Conservation (phyloP, 37 sponge, comb jelly and placozoan genomes). For the Agelas oroides region DNA sequence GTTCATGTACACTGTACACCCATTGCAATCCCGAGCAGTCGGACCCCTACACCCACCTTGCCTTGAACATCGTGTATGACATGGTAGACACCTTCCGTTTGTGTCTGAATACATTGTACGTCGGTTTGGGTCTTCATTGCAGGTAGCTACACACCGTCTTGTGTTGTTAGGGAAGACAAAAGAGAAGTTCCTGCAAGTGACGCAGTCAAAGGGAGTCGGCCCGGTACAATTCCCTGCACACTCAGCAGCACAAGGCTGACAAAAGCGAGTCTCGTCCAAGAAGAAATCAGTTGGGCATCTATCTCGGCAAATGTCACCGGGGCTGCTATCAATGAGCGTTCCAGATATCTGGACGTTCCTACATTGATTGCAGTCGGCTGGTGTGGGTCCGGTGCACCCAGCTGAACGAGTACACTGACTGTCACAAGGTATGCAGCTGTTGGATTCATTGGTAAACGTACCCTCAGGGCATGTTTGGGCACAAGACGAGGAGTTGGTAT, state of each 20-base stretch:
- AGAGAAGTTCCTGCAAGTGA: slow-evolving; percentile 22
- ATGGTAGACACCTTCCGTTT: slow-evolving; percentile 51
- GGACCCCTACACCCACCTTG: slow-evolving; percentile 68
- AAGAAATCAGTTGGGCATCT: slow-evolving; percentile 53
- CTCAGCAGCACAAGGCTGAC: slow-evolving; percentile 43
- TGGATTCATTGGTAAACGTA: slow-evolving; percentile 15
- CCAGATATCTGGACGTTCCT: slow-evolving; percentile 29
- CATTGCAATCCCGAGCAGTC: slow-evolving; percentile 52
- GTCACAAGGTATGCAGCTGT: slow-evolving; percentile 60
- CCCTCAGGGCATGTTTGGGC: slow-evolving; percentile 36
- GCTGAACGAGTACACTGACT: slow-evolving; percentile 26
- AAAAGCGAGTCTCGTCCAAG: not conserved
- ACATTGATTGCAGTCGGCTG: slow-evolving; percentile 64
- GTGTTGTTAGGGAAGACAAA: slow-evolving; percentile 22
- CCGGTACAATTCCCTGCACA: slow-evolving; percentile 63
- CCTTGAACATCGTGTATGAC: slow-evolving; percentile 47
- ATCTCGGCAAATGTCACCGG: slow-evolving; percentile 24
- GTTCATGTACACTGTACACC: slow-evolving; percentile 16
- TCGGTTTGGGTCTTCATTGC: slow-evolving; percentile 16
- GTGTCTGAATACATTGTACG: slow-evolving; percentile 18
- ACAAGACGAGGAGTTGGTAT: slow-evolving; percentile 29
- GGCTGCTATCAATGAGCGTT: not conserved
- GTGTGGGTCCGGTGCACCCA: slow-evolving; percentile 64
- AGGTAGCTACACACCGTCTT: slow-evolving; percentile 39
- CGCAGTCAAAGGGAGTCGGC: slow-evolving; percentile 57